Base-by-base conservation (phyloP, 2,797 vertebrate genomes). In the Netta rufina region DNA sequence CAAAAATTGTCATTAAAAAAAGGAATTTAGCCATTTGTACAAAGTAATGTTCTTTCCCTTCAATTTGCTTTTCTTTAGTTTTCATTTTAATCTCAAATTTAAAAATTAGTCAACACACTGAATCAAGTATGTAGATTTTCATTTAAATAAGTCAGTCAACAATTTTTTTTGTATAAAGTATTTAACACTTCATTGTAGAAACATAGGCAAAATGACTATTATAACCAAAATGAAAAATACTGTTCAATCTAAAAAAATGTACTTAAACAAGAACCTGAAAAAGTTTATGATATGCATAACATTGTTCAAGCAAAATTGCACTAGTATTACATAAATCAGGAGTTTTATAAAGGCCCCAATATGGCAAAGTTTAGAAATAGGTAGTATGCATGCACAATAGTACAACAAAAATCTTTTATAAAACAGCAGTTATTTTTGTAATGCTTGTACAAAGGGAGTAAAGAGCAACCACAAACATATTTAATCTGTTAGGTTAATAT, bases 321-420 rank as follows among this genome's bases (percentile, higher is more conserved):
- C 98, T 98, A 97, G 95, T 97, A 97, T 98, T 98, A 98, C 98
- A 98, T 93, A 98, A 98, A 98, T 96, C 97, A 98, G 97, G 96
- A 97, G 91, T 98, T 98, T 98, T 98, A 98, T 97, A 98, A 98
- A 98, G 98, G 98, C 98, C 97, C 97, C 98, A 97, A 95, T 98
- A 98, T 98, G 98, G 98, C 97, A 98, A 97, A 98, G 97, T 98
- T 98, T 98, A 98, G 98, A 98, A 98, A 98, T 98, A 98, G 98
- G 98, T 98, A 98, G 98, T 98, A 97, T 98, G 98, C 98, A 98
- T 98, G 98, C 98, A 98, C 97, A 98, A 96, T 97, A 98, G 96
- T 98, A 98, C 98, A 98, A 98, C 98, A 98, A 98, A 98, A 98
- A 95, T 96, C 92, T 98, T 95, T 98, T 98, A 98, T 97, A 98